Conservation (phyloP, 2,113 vertebrate species). For the Podocnemis expansa region DNA sequence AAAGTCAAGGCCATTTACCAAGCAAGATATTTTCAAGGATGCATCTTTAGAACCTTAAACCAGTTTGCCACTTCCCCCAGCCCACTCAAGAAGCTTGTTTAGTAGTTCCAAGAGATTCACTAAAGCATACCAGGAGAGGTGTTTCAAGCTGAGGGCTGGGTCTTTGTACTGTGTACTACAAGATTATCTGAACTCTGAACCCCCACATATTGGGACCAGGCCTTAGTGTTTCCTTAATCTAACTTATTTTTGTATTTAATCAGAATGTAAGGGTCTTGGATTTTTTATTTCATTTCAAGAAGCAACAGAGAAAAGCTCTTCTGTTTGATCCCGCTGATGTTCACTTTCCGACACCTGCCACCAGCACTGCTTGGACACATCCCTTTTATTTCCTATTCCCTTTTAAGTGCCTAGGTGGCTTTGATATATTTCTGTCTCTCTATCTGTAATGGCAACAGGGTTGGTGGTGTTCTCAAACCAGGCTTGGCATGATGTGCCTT, state of each 20-base stretch:
- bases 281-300: slow-evolving; percentile 77
- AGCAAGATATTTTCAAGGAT: background rate
- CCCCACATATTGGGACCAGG: background rate
- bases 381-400: slow-evolving; percentile 86
- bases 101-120: background rate
- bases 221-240: slow-evolving; percentile 41
- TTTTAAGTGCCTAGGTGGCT: slow-evolving; percentile 82
- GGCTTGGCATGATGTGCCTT: slow-evolving; percentile 75
- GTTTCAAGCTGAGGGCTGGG: background rate
- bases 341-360: slow-evolving; percentile 79
- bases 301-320: slow-evolving; percentile 76
- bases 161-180: slow-evolving; percentile 32
- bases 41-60: background rate
- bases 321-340: slow-evolving; percentile 82
- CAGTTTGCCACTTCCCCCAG: background rate
- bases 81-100: slow-evolving; percentile 23
- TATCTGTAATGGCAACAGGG: slow-evolving; percentile 80
- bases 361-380: slow-evolving; percentile 80
- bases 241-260: slow-evolving; percentile 68
- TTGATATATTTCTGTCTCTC: slow-evolving; percentile 83
- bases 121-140: background rate
- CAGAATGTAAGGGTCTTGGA: slow-evolving; percentile 54
- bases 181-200: slow-evolving; percentile 14
- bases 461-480: slow-evolving; percentile 77
- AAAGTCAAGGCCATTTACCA: slow-evolving; percentile 1